A percentile compares a stretch with the other conserved stretches of the same genome.
These are phyloP conservation scores for Aproaerema taeniolella DNA, from an alignment of 2,888 invertebrate genomes.

Conservation along the genomic window DNA sequence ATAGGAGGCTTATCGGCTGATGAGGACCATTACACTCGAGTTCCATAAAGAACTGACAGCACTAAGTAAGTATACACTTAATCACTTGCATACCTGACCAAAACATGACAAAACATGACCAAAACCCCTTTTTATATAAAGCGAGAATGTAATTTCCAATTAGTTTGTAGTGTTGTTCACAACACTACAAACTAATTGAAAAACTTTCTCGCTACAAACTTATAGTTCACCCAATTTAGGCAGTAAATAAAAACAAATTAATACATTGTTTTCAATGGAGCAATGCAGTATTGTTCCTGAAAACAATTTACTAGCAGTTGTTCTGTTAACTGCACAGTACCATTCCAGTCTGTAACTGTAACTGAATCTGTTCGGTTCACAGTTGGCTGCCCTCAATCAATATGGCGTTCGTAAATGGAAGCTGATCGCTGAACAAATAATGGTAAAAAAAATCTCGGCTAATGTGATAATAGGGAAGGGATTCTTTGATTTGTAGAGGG, in stretches of 20 bases:
- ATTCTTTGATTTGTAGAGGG: background rate
- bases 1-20: too few relatives aligned
- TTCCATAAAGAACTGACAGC: too few relatives aligned
- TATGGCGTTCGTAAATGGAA: slow-evolving; percentile 39
- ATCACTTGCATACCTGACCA: too few relatives aligned
- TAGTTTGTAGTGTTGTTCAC: slow-evolving; percentile 1
- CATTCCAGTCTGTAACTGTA: slow-evolving; percentile 45
- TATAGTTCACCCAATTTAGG: slow-evolving; percentile 2
- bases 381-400: slow-evolving; percentile 34
- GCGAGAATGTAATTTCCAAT: too few relatives aligned
- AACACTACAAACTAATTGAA: too few relatives aligned
- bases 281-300: slow-evolving; percentile 44
- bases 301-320: slow-evolving; percentile 47
- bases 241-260: slow-evolving; percentile 26
- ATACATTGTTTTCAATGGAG: slow-evolving; percentile 38
- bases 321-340: slow-evolving; percentile 19
- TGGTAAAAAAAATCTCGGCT: slow-evolving; percentile 17
- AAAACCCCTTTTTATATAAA: too few relatives aligned
- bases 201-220: slow-evolving; percentile 3
- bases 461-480: slow-evolving; percentile 4
- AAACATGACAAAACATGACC: too few relatives aligned
- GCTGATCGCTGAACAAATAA: slow-evolving; percentile 24
- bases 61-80: too few relatives aligned
- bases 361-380: slow-evolving; percentile 45
- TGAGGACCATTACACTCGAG: too few relatives aligned